Conservation (phyloP, 2,113 vertebrate species). For the Microcebus griseorufus region DNA sequence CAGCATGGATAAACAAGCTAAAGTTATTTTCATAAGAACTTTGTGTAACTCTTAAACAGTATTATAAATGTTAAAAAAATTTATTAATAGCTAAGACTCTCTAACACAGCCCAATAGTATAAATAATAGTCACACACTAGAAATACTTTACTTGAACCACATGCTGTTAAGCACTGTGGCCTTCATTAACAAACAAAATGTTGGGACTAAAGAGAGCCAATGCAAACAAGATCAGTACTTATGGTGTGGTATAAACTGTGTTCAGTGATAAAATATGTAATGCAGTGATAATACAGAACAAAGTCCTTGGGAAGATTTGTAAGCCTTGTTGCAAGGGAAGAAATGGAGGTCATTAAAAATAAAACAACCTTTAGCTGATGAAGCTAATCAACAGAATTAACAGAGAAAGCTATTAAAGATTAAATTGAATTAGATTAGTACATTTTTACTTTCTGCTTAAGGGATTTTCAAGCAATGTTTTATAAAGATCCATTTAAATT, state of each 20-base stretch:
- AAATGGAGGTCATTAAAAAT: constrained; percentile 32
- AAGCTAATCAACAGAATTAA: not conserved
- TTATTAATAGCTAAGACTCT: not conserved
- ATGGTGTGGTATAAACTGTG: not conserved
- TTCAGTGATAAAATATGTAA: not conserved
- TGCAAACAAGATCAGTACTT: not conserved
- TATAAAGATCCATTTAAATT: not conserved
- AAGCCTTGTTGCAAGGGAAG: not conserved
- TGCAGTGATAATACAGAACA: not conserved
- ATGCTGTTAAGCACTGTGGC: not conserved
- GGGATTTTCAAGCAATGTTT: not conserved
- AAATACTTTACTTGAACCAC: not conserved
- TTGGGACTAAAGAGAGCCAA: not conserved
- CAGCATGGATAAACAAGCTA: not conserved
- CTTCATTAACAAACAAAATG: constrained; percentile 1
- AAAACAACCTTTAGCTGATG: not conserved
- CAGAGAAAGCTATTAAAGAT: not conserved
- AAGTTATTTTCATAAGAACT: constrained; percentile 46
- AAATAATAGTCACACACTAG: not conserved
- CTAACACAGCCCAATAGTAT: not conserved
- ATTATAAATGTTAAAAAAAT: constrained; percentile 2
- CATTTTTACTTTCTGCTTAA: not conserved
- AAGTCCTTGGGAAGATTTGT: not conserved
- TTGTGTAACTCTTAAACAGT: not conserved
- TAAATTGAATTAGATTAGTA: not conserved